A percentile compares a stretch with the other conserved stretches of the same genome.
phyloP scores from a whole-genome alignment of 2,797 vertebrate genomes.

The Podarcis siculus region DNA sequence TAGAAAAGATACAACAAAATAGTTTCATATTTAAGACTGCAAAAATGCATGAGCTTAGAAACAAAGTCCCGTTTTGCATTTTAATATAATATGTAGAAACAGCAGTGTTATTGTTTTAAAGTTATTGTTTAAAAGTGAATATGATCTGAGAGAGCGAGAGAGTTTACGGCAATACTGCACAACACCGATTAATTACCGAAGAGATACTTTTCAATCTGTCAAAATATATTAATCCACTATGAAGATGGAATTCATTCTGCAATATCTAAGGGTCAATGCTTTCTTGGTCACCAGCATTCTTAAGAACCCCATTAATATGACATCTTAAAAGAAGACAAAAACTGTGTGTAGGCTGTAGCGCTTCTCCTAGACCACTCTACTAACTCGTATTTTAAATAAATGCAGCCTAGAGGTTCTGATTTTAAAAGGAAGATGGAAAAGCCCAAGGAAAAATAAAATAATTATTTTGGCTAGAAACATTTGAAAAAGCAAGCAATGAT shows the following conservation, averaged over 20 bases:
- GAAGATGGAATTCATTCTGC: background rate
- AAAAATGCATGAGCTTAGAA: background rate
- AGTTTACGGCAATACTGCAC: too few species aligned
- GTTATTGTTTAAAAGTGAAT: background rate
- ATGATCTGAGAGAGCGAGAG: background rate
- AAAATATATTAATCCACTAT: too few species aligned
- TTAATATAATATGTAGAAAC: background rate
- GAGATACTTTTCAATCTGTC: too few species aligned
- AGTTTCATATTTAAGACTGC: background rate
- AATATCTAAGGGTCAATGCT: background rate
- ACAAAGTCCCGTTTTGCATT: background rate
- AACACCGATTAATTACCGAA: too few species aligned
- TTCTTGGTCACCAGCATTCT: background rate
- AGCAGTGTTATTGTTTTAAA: background rate
- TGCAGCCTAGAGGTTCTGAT: background rate
- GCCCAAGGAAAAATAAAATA: background rate
- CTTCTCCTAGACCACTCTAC: background rate
- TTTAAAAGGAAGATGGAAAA: background rate
- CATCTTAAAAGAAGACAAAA: background rate
- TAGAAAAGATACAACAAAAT: background rate
- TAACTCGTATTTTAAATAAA: background rate
- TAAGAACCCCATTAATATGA: background rate
- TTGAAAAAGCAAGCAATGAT: background rate
- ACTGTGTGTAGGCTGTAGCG: too few species aligned
- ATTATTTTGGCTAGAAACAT: constrained; percentile 12